Evolutionary conservation across 2,797 vertebrate genomes (phyloP).

Genomic region (Neoniphon sammara): DNA sequence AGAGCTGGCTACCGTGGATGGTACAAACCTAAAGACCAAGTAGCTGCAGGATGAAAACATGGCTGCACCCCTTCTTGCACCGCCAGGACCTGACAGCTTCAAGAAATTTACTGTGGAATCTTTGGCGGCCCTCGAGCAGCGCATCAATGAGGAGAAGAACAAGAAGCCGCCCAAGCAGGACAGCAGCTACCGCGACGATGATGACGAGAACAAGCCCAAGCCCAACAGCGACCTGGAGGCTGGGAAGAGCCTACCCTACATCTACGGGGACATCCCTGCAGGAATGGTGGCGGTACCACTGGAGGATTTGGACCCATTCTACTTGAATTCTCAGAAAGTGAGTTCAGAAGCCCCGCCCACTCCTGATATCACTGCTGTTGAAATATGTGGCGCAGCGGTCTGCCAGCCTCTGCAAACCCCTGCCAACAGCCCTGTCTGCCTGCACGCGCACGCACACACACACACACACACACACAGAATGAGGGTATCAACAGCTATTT

Average conservation of each 20-base stretch:
- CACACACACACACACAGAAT: constrained; percentile 12
- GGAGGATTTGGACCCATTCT: constrained; percentile 99
- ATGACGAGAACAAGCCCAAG: constrained; percentile 96
- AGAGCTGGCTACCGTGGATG: constrained; percentile 90
- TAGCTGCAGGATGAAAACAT: constrained; percentile 99
- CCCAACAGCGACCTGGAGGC: constrained; percentile 97
- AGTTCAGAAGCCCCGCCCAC: constrained; percentile 67
- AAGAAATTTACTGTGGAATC: constrained; percentile 95
- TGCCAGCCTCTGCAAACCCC: not conserved
- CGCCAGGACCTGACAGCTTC: constrained; percentile 98
- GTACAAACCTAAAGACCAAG: constrained; percentile 87
- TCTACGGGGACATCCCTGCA: constrained; percentile 95
- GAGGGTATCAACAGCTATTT: not conserved
- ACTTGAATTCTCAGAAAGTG: constrained; percentile 95
- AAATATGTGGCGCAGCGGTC: not conserved
- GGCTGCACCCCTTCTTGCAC: constrained; percentile 97
- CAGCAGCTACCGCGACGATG: constrained; percentile 97
- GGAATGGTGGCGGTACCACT: constrained; percentile 94
- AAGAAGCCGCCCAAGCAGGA: constrained; percentile 95
- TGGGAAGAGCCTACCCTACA: constrained; percentile 96
- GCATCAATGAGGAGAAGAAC: constrained; percentile 93
- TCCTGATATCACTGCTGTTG: not conserved
- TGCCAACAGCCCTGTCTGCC: not conserved
- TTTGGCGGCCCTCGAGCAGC: constrained; percentile 94
- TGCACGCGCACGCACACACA: not conserved